A percentile compares a stretch with the other conserved stretches of the same genome.
These are phyloP conservation scores for Xylocampa areola DNA, from an alignment of 2,888 invertebrate species.

Conservation along the genomic window DNA sequence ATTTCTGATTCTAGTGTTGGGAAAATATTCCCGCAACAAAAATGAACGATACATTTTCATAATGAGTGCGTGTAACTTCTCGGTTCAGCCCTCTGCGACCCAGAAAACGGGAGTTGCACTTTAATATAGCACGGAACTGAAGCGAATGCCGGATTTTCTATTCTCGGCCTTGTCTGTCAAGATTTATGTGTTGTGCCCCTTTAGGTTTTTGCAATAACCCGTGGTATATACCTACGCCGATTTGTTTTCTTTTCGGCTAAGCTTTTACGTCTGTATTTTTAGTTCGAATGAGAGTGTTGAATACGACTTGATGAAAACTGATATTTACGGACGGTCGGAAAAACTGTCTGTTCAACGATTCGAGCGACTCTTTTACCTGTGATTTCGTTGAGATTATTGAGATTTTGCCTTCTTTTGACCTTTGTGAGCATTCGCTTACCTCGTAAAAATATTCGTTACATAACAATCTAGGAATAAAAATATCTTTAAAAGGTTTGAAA, in stretches of 20 bases:
- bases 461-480: not conserved
- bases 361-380: not conserved
- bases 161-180: constrained; percentile 54
- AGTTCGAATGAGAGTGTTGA: constrained; percentile 33
- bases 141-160: constrained; percentile 58
- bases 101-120: constrained; percentile 58
- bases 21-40: constrained; percentile 17
- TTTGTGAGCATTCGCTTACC: not conserved
- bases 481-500: too few relatives aligned
- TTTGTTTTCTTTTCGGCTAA: constrained; percentile 38
- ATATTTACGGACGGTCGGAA: constrained; percentile 17
- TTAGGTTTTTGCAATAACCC: constrained; percentile 56
- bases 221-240: constrained; percentile 31
- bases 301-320: constrained; percentile 30
- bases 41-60: constrained; percentile 45
- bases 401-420: constrained; percentile 3
- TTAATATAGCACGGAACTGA: constrained; percentile 55
- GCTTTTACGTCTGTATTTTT: constrained; percentile 45
- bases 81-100: constrained; percentile 53
- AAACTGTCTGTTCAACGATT: too few relatives aligned
- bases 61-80: constrained; percentile 56
- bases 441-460: not conserved
- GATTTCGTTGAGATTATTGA: constrained; percentile 11
- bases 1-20: constrained; percentile 14
- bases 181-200: constrained; percentile 56